Conservation (phyloP, 2,113 vertebrate genomes). For the Callionymus lyra region DNA sequence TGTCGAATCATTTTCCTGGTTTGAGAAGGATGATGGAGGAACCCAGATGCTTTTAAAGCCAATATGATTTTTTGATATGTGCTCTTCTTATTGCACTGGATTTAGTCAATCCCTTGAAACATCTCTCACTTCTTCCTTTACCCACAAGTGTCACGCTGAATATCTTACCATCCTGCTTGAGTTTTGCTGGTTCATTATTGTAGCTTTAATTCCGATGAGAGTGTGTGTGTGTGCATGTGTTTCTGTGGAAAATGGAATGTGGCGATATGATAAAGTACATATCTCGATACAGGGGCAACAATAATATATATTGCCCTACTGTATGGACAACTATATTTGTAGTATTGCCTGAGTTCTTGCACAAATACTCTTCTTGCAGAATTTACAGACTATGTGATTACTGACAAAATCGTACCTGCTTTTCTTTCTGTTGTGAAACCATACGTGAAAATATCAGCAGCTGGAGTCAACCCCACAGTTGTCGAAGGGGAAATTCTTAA, state of each 20-base stretch:
- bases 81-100: conserved; percentile 37
- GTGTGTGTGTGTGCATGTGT: conserved; percentile 1
- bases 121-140: conserved; percentile 15
- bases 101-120: conserved; percentile 45
- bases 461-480: too few relatives aligned
- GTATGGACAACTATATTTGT: too few relatives aligned
- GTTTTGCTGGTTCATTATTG: conserved; percentile 34
- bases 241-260: conserved; percentile 12
- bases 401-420: too few relatives aligned
- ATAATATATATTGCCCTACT: too few relatives aligned
- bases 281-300: too few relatives aligned
- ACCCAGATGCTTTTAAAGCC: conserved; percentile 36
- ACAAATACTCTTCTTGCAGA: too few relatives aligned
- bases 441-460: too few relatives aligned
- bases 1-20: conserved; percentile 22
- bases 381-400: too few relatives aligned
- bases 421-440: too few relatives aligned
- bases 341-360: too few relatives aligned
- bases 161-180: conserved; percentile 34
- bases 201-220: conserved; percentile 4
- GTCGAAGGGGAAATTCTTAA: too few relatives aligned
- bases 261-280: conserved; percentile 31
- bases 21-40: conserved; percentile 34
- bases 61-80: conserved; percentile 44
- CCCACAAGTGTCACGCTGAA: conserved; percentile 43